These are phyloP conservation scores for Bedellia somnulentella DNA, from an alignment of 2,888 invertebrate species.

Conservation along the genomic window DNA sequence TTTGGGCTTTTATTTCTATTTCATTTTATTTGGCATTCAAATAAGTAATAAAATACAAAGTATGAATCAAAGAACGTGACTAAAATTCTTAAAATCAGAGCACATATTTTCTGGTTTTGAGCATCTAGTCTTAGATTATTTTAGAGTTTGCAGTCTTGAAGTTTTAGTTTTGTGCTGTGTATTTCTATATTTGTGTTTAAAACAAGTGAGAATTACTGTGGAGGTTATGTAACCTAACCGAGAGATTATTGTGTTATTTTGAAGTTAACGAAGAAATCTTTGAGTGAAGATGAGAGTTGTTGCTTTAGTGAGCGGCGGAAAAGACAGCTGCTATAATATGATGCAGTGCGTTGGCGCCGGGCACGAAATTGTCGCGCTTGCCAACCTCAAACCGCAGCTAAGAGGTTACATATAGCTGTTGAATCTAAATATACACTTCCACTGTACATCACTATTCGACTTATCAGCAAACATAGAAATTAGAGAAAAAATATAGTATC, in stretches of 20 bases:
- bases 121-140: too few species aligned
- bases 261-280: constrained; percentile 7
- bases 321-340: constrained; percentile 99
- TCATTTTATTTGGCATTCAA: too few species aligned
- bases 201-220: constrained; percentile 35
- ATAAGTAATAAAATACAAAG: too few species aligned
- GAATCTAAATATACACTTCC: not conserved
- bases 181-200: too few species aligned
- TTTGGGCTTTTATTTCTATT: too few species aligned
- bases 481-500: too few species aligned
- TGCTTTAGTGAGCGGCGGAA: constrained; percentile 94
- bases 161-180: too few species aligned
- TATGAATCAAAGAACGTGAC: too few species aligned
- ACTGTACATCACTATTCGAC: not conserved
- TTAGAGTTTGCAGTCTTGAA: too few species aligned
- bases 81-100: too few species aligned
- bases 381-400: constrained; percentile 87
- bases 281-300: constrained; percentile 88
- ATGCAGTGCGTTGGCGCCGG: constrained; percentile 96
- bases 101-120: too few species aligned
- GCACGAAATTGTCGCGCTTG: constrained; percentile 93
- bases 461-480: too few species aligned
- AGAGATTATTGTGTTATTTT: constrained; percentile 20
- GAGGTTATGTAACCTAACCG: constrained; percentile 55
- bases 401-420: constrained; percentile 63